A percentile compares a stretch with the other conserved stretches of the same genome.
phyloP scores from a whole-genome alignment of 1,140 invertebrate genomes.

The Yoshiicerus persimilis region DNA sequence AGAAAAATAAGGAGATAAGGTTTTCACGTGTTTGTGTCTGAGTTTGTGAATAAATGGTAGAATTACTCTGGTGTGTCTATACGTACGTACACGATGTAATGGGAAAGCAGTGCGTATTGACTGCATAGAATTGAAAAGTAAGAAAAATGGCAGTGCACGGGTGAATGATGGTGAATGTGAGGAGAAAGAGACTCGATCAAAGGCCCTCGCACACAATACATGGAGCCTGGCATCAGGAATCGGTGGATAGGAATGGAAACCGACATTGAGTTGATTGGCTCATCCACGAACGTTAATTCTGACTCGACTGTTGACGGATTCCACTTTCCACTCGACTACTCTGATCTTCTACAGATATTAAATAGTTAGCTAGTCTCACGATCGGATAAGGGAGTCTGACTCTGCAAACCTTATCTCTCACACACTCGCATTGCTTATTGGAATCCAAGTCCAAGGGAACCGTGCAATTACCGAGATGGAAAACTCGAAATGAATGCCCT shows the following conservation, averaged over 20 bases:
- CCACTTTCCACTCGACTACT: background rate
- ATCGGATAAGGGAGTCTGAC: background rate
- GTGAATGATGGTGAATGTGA: background rate
- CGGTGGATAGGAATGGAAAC: background rate
- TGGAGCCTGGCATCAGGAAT: background rate
- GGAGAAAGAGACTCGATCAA: background rate
- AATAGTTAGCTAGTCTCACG: background rate
- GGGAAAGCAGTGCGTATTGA: too few relatives aligned
- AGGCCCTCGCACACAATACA: background rate
- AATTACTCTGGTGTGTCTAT: too few relatives aligned
- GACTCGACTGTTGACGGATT: background rate
- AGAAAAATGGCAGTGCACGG: too few relatives aligned
- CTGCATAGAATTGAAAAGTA: background rate
- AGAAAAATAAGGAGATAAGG: too few relatives aligned
- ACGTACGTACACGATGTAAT: too few relatives aligned
- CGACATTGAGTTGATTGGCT: conserved; percentile 1
- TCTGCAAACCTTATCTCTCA: background rate
- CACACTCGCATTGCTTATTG: background rate
- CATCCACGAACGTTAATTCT: background rate
- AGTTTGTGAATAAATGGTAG: too few relatives aligned
- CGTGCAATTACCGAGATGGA: background rate
- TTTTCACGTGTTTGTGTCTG: too few relatives aligned
- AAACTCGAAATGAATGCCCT: background rate
- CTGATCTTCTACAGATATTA: background rate
- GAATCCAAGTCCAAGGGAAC: background rate